These are phyloP conservation scores for Pelobates fuscus DNA, from an alignment of 2,113 vertebrate species.

Conservation along the genomic window DNA sequence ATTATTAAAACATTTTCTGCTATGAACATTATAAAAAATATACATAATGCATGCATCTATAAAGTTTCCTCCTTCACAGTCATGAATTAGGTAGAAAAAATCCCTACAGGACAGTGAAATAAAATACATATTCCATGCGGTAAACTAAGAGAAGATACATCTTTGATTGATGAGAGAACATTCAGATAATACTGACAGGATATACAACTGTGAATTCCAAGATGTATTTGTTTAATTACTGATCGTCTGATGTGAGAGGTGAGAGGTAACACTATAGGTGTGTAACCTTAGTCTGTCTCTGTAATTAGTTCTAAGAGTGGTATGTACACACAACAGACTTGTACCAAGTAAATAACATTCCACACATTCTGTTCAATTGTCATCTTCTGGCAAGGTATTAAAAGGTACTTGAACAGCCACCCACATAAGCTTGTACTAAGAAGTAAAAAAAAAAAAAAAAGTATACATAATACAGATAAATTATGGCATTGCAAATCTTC, in stretches of 20 bases:
- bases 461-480: slow-evolving; percentile 10
- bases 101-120: background rate
- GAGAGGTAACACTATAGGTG: slow-evolving; percentile 20
- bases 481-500: background rate
- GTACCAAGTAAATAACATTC: slow-evolving; percentile 72
- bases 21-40: too few relatives aligned
- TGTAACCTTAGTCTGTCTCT: slow-evolving; percentile 50
- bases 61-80: too few relatives aligned
- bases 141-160: background rate
- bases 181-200: background rate
- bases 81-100: too few relatives aligned
- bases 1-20: too few relatives aligned
- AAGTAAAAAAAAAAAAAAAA: slow-evolving; percentile 9
- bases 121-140: background rate
- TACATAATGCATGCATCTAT: too few relatives aligned
- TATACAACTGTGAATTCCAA: slow-evolving; percentile 40
- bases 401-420: slow-evolving; percentile 57
- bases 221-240: slow-evolving; percentile 1
- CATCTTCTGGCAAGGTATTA: slow-evolving; percentile 60
- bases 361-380: slow-evolving; percentile 64
- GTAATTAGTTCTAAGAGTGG: slow-evolving; percentile 51
- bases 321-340: slow-evolving; percentile 59
- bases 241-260: background rate
- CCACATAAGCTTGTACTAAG: slow-evolving; percentile 44
- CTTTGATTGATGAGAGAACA: background rate